Evolutionary conservation across 2,797 vertebrate genomes (phyloP).

Genomic region (Eurystomus glaucurus): DNA sequence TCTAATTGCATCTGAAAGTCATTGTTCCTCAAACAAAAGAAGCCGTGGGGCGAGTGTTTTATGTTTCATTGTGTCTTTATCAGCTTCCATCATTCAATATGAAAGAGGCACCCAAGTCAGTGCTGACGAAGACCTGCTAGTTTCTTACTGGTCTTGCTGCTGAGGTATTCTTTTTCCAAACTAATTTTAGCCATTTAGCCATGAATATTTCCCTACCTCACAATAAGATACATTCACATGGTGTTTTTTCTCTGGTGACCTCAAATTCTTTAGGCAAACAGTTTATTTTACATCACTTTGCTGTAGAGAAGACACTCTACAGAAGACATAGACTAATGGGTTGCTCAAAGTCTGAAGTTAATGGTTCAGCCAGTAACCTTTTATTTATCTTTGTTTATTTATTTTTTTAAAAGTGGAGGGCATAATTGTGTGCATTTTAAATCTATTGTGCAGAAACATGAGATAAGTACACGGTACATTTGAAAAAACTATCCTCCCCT

Average conservation of each 20-base stretch:
- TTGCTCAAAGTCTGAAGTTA: not conserved
- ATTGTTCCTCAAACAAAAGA: conserved; percentile 50
- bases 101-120: not conserved
- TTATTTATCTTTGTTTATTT: not conserved
- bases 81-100: conserved; percentile 25
- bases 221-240: fast-evolving
- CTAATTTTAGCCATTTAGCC: not conserved
- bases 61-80: conserved; percentile 11
- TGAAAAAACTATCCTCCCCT: not conserved
- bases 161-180: not conserved
- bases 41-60: not conserved
- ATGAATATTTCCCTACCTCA: not conserved
- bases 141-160: not conserved
- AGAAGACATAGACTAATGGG: not conserved
- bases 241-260: not conserved
- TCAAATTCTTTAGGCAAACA: not conserved
- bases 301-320: not conserved
- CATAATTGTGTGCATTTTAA: not conserved
- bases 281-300: not conserved
- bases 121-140: not conserved
- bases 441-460: not conserved
- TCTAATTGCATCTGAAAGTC: conserved; percentile 38
- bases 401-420: not conserved
- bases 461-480: not conserved
- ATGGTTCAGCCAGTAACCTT: not conserved